Evolutionary conservation across 2,113 vertebrate genomes (phyloP).

Genomic region (Passer domesticus): DNA sequence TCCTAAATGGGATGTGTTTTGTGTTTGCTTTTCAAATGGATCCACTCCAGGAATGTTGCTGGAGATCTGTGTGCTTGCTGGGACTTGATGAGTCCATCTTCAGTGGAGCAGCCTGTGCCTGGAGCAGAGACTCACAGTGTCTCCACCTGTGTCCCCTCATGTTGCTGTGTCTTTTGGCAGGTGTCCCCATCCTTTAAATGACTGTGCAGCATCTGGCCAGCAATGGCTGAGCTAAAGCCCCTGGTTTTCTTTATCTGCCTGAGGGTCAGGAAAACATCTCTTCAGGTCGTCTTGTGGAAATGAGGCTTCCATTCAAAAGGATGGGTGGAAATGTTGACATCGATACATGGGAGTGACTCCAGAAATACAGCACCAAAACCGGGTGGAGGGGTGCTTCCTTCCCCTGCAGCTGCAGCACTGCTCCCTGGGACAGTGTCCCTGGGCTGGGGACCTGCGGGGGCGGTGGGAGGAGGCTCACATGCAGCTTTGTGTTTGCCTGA

Average conservation of each 20-base stretch:
- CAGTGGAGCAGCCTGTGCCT: neutral
- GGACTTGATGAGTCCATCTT: neutral
- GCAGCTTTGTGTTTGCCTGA: neutral
- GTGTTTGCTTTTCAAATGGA: neutral
- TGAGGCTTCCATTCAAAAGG: neutral
- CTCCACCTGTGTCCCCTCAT: neutral
- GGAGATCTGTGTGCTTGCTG: neutral
- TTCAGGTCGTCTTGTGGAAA: neutral
- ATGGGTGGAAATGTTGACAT: neutral
- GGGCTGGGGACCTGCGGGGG: neutral
- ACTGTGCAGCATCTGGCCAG: neutral
- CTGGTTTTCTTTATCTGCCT: neutral
- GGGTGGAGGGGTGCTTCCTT: neutral
- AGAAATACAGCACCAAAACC: neutral
- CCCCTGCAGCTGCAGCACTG: neutral
- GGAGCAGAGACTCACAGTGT: neutral
- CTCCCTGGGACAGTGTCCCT: neutral
- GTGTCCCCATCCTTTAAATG: neutral
- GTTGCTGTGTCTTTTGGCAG: neutral
- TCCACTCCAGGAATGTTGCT: neutral
- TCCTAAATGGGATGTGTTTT: neutral
- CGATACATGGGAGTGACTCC: neutral
- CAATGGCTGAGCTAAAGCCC: neutral
- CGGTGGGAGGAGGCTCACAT: neutral
- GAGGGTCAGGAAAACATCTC: rapidly evolving